phyloP scores from a whole-genome alignment of 2,797 vertebrate genomes.

The Alauda arvensis region DNA sequence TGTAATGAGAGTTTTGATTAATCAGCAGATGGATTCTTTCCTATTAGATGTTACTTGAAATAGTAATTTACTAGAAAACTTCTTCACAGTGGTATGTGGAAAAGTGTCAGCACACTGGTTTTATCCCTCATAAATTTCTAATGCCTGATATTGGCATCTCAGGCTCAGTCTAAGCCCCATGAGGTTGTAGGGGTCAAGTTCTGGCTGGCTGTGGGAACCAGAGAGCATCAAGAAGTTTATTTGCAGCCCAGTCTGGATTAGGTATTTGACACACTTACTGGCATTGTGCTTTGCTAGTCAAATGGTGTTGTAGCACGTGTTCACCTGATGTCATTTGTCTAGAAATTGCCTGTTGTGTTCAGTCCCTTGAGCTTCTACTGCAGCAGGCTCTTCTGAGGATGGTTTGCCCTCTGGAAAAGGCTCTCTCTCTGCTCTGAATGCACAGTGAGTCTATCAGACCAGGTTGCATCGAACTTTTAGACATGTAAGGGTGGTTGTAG shows the following conservation, averaged over 20 bases:
- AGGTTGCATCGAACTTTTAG: background rate
- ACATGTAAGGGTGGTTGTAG: background rate
- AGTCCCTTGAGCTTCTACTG: background rate
- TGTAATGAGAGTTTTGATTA: background rate
- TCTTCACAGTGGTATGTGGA: background rate
- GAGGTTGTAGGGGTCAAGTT: background rate
- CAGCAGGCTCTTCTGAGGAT: background rate
- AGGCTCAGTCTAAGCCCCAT: background rate
- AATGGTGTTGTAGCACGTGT: rapidly evolving
- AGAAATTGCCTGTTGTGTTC: background rate
- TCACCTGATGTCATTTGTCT: rapidly evolving
- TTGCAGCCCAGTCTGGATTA: background rate
- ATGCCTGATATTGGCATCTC: background rate
- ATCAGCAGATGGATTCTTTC: background rate
- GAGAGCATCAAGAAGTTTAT: background rate
- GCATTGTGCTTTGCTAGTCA: background rate
- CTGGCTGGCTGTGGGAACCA: background rate
- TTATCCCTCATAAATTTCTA: background rate
- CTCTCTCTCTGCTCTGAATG: background rate
- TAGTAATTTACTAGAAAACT: background rate
- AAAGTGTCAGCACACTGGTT: background rate
- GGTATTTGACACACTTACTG: background rate
- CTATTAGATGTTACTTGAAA: background rate
- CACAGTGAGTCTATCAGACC: rapidly evolving
- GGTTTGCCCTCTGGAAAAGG: background rate